Percentiles rank a stretch among this genome's conserved stretches.
Conservation (phyloP, 2,113 vertebrate genomes). For the Podilymbus podiceps region DNA sequence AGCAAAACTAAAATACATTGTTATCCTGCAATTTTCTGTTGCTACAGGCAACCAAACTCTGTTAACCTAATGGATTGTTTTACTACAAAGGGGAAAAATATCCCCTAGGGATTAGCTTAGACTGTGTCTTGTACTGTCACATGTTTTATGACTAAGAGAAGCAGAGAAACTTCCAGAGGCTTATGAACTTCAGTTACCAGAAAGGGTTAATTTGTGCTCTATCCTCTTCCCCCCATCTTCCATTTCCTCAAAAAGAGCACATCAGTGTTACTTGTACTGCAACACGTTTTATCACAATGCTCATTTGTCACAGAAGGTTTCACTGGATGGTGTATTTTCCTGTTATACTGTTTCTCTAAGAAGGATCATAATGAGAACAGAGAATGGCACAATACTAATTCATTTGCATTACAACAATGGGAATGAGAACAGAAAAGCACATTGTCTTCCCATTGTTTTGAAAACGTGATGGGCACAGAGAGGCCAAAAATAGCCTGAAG, state of each 20-base stretch:
- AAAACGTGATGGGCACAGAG: not conserved
- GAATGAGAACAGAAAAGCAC: not conserved
- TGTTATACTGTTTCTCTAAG: not conserved
- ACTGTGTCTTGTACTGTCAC: not conserved
- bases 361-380: not conserved
- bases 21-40: slow-evolving; percentile 43
- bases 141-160: not conserved
- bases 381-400: not conserved
- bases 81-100: slow-evolving; percentile 47
- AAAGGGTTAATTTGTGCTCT: not conserved
- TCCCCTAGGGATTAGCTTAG: not conserved
- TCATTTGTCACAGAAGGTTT: not conserved
- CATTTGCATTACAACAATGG: not conserved
- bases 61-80: slow-evolving; percentile 50
- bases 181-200: not conserved
- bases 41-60: slow-evolving; percentile 36
- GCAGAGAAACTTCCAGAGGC: not conserved
- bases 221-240: not conserved
- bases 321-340: not conserved
- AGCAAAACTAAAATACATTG: slow-evolving; percentile 11
- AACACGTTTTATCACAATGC: not conserved
- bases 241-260: not conserved
- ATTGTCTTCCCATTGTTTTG: not conserved
- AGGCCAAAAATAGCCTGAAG: slow-evolving; percentile 13
- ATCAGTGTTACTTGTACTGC: not conserved